Evolutionary conservation across 2,113 vertebrate genomes (phyloP), one percentile per base, ranked within the genome.

Genomic region (Rana temporaria): DNA sequence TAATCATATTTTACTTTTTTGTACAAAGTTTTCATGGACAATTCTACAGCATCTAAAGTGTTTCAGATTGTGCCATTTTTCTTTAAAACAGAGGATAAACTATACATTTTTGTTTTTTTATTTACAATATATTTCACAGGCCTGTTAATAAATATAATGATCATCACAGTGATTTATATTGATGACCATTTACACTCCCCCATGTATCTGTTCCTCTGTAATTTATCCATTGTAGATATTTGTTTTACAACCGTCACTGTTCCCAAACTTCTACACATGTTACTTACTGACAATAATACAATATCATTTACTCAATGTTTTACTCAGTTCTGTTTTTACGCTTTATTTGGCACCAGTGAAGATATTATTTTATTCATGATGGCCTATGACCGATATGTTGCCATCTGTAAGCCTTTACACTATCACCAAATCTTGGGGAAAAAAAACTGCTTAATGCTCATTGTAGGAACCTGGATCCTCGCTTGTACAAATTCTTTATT

Each of bases 351-450:
- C 32, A 87, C 88, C 26, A 32, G 88, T 22, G 88, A 89, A 56
- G 88, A 84, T 53, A 56, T 88, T 30, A 62, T 90, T 48, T 81
- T 90, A 17, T 85, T 86, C 0, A 20, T 87, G 9, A 90, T 90
- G 90, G 87, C 87, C 8, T 90, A 89, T 48, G 89, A 90, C 24
- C 65, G 85, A 4, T 90, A 85, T 0, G 68, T 87, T 62, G 88
- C 88, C 19, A 84, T 89, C 8, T 87, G 88, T 12, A 86, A 89
- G 52, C 88, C 89, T 0, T 79, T 90, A 53, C 86, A 86, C 57
- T 90, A 89, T 3, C 6, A 53, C 20, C 30, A 24, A 6, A 84
- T 87, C 42, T 87, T 90, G 85, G 88, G 69, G 18, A 82, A 19
- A 34, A 66, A 26, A 32, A 30, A 66, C 6, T 66, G 32, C 4